These are phyloP conservation scores for Nebria ingens DNA, from an alignment of 1,140 invertebrate species.

Conservation along the genomic window DNA sequence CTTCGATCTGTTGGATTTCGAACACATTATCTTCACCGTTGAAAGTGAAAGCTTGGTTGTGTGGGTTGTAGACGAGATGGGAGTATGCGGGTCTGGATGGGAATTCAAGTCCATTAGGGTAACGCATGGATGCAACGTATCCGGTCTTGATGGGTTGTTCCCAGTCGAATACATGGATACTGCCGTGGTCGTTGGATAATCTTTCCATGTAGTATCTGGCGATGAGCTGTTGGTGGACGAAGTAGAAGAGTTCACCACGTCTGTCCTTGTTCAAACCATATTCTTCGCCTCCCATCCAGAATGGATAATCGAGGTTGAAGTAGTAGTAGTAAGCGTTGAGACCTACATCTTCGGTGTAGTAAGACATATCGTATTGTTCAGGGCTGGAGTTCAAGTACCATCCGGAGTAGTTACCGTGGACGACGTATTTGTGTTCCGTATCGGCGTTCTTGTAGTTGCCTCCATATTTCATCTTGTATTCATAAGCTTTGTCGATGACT, in stretches of 20 bases:
- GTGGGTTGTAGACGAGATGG: conserved; percentile 29
- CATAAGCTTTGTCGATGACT: conserved; percentile 47
- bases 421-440: conserved; percentile 29
- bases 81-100: conserved; percentile 39
- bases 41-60: conserved; percentile 27
- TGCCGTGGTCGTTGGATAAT: conserved; percentile 45
- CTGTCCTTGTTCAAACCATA: conserved; percentile 37
- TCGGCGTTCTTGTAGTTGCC: conserved; percentile 38
- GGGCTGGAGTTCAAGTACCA: conserved; percentile 36
- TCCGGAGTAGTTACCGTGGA: conserved; percentile 43
- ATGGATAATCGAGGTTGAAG: conserved; percentile 45
- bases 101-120: conserved; percentile 50
- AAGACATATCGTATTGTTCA: conserved; percentile 37
- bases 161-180: conserved; percentile 42
- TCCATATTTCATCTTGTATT: conserved; percentile 38
- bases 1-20: conserved; percentile 24
- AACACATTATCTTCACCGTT: conserved; percentile 20
- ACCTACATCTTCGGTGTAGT: conserved; percentile 59
- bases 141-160: conserved; percentile 42
- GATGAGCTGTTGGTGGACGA: conserved; percentile 44
- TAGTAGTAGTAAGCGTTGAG: conserved; percentile 55
- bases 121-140: conserved; percentile 48
- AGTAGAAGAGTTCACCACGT: conserved; percentile 49
- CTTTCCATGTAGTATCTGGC: conserved; percentile 53
- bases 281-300: conserved; percentile 40